A percentile compares a stretch with the other conserved stretches of the same genome.
These are phyloP conservation scores for Euphydryas editha DNA, from an alignment of 2,888 invertebrate genomes.

Conservation along the genomic window DNA sequence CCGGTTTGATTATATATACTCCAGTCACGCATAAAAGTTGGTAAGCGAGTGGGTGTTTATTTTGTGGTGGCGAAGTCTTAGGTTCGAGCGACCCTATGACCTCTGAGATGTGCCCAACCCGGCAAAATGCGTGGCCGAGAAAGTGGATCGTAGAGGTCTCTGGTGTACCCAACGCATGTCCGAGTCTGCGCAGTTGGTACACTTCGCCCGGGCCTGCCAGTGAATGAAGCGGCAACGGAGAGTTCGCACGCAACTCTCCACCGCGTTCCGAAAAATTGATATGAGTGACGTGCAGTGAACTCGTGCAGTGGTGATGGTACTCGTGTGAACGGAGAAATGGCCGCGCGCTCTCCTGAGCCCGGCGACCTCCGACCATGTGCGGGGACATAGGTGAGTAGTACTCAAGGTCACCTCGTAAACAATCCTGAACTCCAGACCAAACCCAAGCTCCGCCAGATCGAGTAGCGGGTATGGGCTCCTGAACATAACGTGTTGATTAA, in stretches of 20 bases:
- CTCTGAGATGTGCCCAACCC: slow-evolving; percentile 70
- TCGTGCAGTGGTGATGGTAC: slow-evolving; percentile 63
- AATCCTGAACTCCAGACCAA: slow-evolving; percentile 15
- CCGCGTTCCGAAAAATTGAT: slow-evolving; percentile 50
- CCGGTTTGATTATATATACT: not conserved
- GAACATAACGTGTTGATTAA: slow-evolving; percentile 5
- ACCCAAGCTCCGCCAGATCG: not conserved
- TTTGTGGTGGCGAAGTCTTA: slow-evolving; percentile 20
- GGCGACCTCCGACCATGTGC: slow-evolving; percentile 74
- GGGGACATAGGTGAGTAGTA: slow-evolving; percentile 69
- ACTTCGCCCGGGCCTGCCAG: slow-evolving; percentile 74
- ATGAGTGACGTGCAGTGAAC: slow-evolving; percentile 67
- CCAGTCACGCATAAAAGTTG: slow-evolving; percentile 22
- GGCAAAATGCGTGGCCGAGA: slow-evolving; percentile 63
- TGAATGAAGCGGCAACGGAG: slow-evolving; percentile 68
- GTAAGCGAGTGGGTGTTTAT: slow-evolving; percentile 21
- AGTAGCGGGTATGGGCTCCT: slow-evolving; percentile 4
- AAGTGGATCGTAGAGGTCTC: slow-evolving; percentile 64
- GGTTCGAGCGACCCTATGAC: slow-evolving; percentile 68
- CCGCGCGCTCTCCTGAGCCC: slow-evolving; percentile 71
- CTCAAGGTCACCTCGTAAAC: slow-evolving; percentile 62
- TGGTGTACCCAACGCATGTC: slow-evolving; percentile 66
- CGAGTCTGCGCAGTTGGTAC: slow-evolving; percentile 69
- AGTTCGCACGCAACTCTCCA: slow-evolving; percentile 56
- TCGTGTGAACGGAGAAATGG: slow-evolving; percentile 71